These are phyloP conservation scores for Crotalus viridis DNA, from an alignment of 2,113 vertebrate species.

Conservation along the genomic window DNA sequence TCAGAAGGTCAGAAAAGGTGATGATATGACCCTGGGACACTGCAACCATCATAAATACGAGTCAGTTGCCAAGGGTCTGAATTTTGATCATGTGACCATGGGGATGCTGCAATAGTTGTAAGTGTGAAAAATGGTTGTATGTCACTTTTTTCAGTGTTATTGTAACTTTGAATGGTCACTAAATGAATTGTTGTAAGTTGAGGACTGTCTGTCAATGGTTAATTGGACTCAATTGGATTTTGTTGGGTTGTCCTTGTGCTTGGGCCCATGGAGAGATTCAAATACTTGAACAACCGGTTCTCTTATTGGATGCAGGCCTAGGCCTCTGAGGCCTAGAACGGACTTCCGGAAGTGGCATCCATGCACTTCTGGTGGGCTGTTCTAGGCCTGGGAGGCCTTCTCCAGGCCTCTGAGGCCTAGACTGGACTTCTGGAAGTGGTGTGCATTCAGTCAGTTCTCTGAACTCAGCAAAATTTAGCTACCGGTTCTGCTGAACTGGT, in stretches of 20 bases:
- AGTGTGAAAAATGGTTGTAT: not conserved
- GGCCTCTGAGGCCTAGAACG: too few species aligned
- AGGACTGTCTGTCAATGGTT: not conserved
- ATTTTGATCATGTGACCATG: not conserved
- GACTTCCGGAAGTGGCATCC: too few species aligned
- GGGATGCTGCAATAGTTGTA: not conserved
- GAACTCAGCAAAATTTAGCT: too few species aligned
- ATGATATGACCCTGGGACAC: not conserved
- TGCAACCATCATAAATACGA: not conserved
- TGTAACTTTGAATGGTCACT: not conserved
- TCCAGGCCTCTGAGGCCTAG: too few species aligned
- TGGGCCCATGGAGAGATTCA: too few species aligned
- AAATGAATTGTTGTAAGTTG: not conserved
- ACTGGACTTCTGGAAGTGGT: too few species aligned
- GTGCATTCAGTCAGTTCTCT: too few species aligned
- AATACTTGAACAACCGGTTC: too few species aligned
- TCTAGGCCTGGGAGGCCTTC: too few species aligned
- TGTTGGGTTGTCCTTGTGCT: not conserved
- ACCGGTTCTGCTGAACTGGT: too few species aligned
- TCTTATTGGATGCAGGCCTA: too few species aligned
- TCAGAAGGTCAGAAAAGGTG: not conserved
- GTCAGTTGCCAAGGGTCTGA: not conserved
- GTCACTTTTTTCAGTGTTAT: not conserved
- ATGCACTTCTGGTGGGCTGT: too few species aligned
- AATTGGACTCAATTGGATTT: not conserved